Base-by-base conservation (phyloP, 92 coral and sea anemone species). In the Epizoanthus illoricatus region DNA sequence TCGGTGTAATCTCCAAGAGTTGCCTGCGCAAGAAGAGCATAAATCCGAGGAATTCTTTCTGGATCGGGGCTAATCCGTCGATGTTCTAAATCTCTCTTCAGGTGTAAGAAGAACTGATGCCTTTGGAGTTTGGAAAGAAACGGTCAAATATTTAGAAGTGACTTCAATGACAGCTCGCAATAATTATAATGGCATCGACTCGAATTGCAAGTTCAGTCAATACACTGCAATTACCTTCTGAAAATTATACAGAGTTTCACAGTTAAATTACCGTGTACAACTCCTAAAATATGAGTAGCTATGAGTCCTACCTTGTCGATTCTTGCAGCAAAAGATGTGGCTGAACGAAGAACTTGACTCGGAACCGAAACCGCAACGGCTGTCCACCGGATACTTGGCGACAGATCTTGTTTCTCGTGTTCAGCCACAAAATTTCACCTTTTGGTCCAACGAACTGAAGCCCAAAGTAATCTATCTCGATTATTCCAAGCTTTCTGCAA, bases 391-490 rank as follows among this genome's bases (percentile, higher is more conserved):
- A 75, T 67, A 97, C 85, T 84, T 97, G 99, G 16, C 99, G 93
- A 75, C 89, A 86, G 71, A 97, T 97, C 84, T 94, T 91, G 84
- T 97, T 97, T 57, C 99, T 89, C 63, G 94, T 88, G 84, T 97
- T 97, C 63, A 97, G 81, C 99, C 99, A 97, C 43, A 97, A 90
- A 13, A 76, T 84, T 88, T 97, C 98, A 56, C 91, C 93, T 79
- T 97, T 97, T 3, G 94, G 86, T 16, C 97, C 98, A 23, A 90
- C 70, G 84, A 90, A 97, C 85, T 93, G 98, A 64, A 97, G 88
- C 49, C 99, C 99, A 87, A 97, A 97, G 73, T 97, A 97, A 84
- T 97, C 99, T 41, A 85, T 81, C 81, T 93, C 98, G 80, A 97
- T 97, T 8, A 97, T 93, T 39, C 88, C 97, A 69, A 97, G 90